Conservation (phyloP, 2,888 invertebrate species). For the Eupithecia vulgata region DNA sequence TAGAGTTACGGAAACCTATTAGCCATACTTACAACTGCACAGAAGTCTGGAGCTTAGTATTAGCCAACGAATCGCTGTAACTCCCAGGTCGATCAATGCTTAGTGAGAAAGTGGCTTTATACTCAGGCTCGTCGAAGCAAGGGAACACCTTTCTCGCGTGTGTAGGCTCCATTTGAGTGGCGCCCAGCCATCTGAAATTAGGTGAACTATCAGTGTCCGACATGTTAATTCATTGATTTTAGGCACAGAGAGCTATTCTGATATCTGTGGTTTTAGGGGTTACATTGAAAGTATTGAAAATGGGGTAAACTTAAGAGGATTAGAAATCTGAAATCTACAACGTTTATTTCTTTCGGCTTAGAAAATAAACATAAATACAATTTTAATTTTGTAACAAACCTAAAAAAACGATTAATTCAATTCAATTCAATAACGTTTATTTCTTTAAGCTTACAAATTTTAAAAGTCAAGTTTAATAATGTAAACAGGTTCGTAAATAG, state of each 20-base stretch:
- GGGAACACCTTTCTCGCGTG: conserved; percentile 90
- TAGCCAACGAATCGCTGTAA: conserved; percentile 65
- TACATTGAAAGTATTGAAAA: neutral
- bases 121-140: conserved; percentile 87
- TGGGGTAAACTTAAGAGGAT: neutral
- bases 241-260: too few species aligned
- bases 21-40: conserved; percentile 59
- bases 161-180: conserved; percentile 88
- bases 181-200: conserved; percentile 84
- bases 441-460: too few species aligned
- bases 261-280: neutral
- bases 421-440: too few species aligned
- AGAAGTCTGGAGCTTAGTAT: conserved; percentile 61
- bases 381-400: too few species aligned
- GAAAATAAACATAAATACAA: too few species aligned
- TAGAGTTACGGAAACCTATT: neutral
- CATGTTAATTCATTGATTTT: too few species aligned
- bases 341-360: too few species aligned
- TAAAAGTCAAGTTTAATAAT: too few species aligned
- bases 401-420: too few species aligned
- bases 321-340: too few species aligned
- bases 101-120: conserved; percentile 79
- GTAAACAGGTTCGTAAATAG: too few species aligned
- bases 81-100: conserved; percentile 68
- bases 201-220: conserved; percentile 24